Conservation (phyloP, 37 sponge, comb jelly and placozoan genomes). For the Halisarca cf. caerulea region DNA sequence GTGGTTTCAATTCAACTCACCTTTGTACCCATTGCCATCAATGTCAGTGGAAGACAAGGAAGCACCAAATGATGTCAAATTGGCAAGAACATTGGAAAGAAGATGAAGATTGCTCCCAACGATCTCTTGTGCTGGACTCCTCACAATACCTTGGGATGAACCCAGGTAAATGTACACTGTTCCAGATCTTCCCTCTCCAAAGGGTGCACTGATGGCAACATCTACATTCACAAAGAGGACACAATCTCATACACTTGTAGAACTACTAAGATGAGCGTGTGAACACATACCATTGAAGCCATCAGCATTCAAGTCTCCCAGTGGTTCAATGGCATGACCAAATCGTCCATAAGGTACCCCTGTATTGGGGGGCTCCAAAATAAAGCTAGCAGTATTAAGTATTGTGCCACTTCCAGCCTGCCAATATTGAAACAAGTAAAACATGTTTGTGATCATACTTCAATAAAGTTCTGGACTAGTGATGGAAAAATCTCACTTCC, state of each 20-base stretch:
- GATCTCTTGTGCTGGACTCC: not conserved
- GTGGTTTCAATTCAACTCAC: not conserved
- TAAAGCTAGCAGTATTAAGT: too few species aligned
- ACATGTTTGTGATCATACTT: too few species aligned
- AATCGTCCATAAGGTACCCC: slow-evolving; percentile 15
- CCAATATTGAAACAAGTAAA: too few species aligned
- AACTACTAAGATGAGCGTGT: not conserved
- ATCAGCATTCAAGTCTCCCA: slow-evolving; percentile 34
- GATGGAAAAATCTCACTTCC: not conserved
- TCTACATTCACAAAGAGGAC: not conserved
- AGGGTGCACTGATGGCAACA: slow-evolving; percentile 47
- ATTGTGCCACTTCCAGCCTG: too few species aligned
- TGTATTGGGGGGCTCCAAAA: not conserved
- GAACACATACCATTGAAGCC: not conserved
- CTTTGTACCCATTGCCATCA: slow-evolving; percentile 25
- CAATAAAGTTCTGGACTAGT: too few species aligned
- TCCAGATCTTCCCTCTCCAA: slow-evolving; percentile 17
- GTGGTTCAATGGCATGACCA: slow-evolving; percentile 39
- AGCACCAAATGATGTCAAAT: slow-evolving; percentile 25
- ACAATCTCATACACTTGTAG: not conserved
- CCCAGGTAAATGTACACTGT: slow-evolving; percentile 18
- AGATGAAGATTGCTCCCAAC: slow-evolving; percentile 15
- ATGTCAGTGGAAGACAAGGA: slow-evolving; percentile 18
- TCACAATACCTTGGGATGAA: slow-evolving; percentile 8
- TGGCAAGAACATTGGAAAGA: not conserved